Conservation (phyloP, 2,888 invertebrate genomes). For the Oxytorus armatus region DNA sequence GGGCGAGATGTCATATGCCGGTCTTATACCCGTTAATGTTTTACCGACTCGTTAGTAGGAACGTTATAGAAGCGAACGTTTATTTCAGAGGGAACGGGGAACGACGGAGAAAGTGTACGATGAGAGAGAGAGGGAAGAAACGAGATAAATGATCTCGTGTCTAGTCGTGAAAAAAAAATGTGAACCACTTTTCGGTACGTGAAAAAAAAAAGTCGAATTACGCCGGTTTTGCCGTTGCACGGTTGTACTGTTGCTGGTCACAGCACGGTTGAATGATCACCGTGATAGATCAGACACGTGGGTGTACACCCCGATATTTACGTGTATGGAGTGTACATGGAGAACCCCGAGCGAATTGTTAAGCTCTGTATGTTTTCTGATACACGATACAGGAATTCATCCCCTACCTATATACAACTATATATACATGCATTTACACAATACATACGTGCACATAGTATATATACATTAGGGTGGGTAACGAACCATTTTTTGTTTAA, state of each 20-base stretch:
- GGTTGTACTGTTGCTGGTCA: conserved; percentile 16
- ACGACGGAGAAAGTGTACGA: not conserved
- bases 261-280: conserved; percentile 58
- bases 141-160: conserved; percentile 51
- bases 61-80: conserved; percentile 12
- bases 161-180: conserved; percentile 49
- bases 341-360: conserved; percentile 31
- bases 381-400: conserved; percentile 4
- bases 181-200: conserved; percentile 42
- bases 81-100: not conserved
- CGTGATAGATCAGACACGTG: conserved; percentile 56
- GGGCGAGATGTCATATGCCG: no score
- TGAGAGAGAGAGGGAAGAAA: conserved; percentile 4
- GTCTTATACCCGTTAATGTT: conserved; percentile 29
- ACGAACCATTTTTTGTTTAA: not conserved
- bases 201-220: conserved; percentile 55
- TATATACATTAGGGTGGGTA: not conserved
- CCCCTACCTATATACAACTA: not conserved
- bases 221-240: conserved; percentile 3
- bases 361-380: conserved; percentile 29
- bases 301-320: conserved; percentile 30
- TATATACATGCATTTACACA: not conserved
- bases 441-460: no score
- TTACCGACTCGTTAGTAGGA: conserved; percentile 38
- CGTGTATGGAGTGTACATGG: conserved; percentile 9